These are phyloP conservation scores for Lepidostoma basale DNA, from an alignment of 1,140 invertebrate species.

Conservation along the genomic window DNA sequence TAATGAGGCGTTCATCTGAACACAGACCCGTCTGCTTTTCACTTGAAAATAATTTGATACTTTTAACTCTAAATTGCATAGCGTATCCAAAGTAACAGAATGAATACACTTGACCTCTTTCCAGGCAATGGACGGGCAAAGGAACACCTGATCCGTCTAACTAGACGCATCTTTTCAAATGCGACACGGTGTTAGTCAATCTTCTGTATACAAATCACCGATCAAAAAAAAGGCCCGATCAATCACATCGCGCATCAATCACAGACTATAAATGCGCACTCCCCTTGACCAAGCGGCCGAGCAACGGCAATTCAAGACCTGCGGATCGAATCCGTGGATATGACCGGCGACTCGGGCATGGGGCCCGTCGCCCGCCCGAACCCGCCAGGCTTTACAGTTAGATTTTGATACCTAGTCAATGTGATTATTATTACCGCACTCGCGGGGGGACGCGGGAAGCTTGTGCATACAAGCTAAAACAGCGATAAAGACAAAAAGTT, in stretches of 20 bases:
- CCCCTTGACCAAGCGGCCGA: not conserved
- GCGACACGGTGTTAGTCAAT: constrained; percentile 4
- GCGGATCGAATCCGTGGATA: constrained; percentile 21
- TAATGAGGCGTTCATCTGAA: too few species aligned
- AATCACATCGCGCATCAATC: not conserved
- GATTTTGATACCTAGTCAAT: constrained; percentile 37
- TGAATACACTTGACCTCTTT: constrained; percentile 19
- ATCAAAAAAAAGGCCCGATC: not conserved
- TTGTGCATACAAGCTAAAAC: too few species aligned
- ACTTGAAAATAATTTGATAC: too few species aligned
- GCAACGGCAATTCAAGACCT: constrained; percentile 9
- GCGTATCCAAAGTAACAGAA: not conserved
- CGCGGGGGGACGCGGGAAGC: too few species aligned
- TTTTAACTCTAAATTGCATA: not conserved
- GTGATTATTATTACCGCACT: too few species aligned
- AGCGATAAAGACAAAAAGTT: too few species aligned
- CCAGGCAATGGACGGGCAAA: not conserved
- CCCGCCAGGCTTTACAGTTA: constrained; percentile 41
- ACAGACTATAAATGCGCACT: too few species aligned
- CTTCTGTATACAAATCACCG: not conserved
- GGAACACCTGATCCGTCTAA: constrained; percentile 20
- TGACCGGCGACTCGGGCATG: not conserved
- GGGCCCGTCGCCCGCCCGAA: constrained; percentile 3
- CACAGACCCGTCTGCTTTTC: too few species aligned
- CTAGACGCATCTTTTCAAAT: constrained; percentile 23